A percentile compares a stretch with the other conserved stretches of the same genome.
Conservation (phyloP, 2,888 invertebrate genomes). For the Drosophila robusta region DNA sequence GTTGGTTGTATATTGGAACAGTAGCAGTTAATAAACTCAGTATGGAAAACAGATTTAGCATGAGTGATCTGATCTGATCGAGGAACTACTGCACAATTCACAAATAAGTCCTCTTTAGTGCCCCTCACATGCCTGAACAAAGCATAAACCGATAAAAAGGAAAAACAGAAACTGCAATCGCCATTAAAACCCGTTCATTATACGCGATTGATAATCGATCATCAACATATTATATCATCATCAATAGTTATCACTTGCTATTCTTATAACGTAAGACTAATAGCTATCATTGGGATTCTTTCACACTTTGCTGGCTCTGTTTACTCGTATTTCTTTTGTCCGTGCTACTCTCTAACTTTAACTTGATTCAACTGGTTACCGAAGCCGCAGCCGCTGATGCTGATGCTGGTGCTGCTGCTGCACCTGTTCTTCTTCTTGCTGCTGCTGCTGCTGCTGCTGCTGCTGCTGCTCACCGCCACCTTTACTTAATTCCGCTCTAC, state of each 20-base stretch:
- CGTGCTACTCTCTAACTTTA: slow-evolving; percentile 27
- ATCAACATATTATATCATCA: slow-evolving; percentile 35
- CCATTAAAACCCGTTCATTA: slow-evolving; percentile 52
- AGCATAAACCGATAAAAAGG: slow-evolving; percentile 11
- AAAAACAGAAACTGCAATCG: slow-evolving; percentile 34
- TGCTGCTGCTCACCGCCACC: slow-evolving; percentile 4
- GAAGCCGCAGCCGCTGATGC: slow-evolving; percentile 5
- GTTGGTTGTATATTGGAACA: slow-evolving; percentile 15
- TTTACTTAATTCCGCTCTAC: slow-evolving; percentile 43
- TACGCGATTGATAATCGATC: slow-evolving; percentile 8
- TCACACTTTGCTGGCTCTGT: slow-evolving; percentile 56
- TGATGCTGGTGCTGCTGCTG: slow-evolving; percentile 6
- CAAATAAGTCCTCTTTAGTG: not conserved
- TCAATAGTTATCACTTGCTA: slow-evolving; percentile 75
- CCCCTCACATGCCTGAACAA: slow-evolving; percentile 39
- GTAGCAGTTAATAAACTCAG: slow-evolving; percentile 3
- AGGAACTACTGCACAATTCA: slow-evolving; percentile 8
- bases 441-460: slow-evolving; percentile 10
- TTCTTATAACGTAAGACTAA: slow-evolving; percentile 73
- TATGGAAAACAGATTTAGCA: too few species aligned
- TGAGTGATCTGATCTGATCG: slow-evolving; percentile 9
- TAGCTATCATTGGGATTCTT: slow-evolving; percentile 78
- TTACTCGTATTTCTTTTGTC: slow-evolving; percentile 26
- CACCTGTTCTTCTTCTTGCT: slow-evolving; percentile 8
- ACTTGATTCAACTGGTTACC: slow-evolving; percentile 23